Evolutionary conservation across 2,113 vertebrate genomes (phyloP).

Genomic region (Hypocryptadius cinnamomeus): DNA sequence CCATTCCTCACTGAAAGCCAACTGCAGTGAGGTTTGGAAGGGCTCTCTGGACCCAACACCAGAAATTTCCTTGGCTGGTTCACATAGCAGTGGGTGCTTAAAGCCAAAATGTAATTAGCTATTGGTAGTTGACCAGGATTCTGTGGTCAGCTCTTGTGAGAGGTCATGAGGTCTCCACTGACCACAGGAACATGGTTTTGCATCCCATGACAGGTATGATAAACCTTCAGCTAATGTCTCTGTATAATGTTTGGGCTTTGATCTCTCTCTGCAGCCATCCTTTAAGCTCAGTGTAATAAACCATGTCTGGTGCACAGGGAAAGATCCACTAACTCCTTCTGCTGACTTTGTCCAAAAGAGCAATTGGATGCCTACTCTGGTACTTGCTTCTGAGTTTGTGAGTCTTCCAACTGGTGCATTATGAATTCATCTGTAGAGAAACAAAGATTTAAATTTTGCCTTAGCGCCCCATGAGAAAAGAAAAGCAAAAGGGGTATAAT

Average conservation of each 20-base stretch:
- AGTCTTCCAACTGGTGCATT: background rate
- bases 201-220: background rate
- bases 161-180: slow-evolving; percentile 1
- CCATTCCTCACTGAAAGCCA: background rate
- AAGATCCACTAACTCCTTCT: slow-evolving; percentile 2
- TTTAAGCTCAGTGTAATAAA: background rate
- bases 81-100: background rate
- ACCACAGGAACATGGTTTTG: slow-evolving; percentile 25
- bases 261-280: background rate
- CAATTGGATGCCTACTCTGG: background rate
- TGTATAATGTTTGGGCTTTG: background rate
- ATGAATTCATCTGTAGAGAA: background rate
- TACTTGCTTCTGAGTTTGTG: background rate
- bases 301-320: background rate
- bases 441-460: background rate
- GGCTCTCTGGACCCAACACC: fast-evolving
- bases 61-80: background rate
- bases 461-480: background rate
- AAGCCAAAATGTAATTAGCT: background rate
- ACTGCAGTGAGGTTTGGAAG: background rate
- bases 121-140: background rate
- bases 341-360: background rate
- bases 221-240: background rate
- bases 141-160: background rate
- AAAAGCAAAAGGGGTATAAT: background rate